Conservation (phyloP, 2,888 invertebrate species). For the Papilio gigon region DNA sequence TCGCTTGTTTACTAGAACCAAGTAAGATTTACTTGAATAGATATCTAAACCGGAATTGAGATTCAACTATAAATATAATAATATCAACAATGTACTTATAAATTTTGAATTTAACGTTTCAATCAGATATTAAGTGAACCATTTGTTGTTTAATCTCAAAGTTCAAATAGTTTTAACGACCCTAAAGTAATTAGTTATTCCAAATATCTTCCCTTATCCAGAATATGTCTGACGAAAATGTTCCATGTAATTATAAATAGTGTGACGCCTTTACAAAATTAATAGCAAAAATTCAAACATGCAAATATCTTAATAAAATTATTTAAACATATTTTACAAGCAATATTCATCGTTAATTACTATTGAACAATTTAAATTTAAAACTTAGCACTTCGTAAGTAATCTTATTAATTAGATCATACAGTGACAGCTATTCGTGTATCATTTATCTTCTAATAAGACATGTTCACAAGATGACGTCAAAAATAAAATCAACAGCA, state of each 20-base stretch:
- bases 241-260: not conserved
- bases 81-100: not conserved
- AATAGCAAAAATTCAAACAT: not conserved
- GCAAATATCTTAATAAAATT: not conserved
- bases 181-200: no score
- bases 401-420: no score
- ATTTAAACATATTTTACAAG: no score
- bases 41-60: not conserved
- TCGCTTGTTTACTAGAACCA: constrained; percentile 6
- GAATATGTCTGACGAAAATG: not conserved
- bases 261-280: not conserved
- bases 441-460: constrained; percentile 8
- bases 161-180: no score
- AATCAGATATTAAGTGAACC: no score
- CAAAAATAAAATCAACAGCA: constrained; percentile 40
- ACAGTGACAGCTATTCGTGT: not conserved
- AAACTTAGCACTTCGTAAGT: no score
- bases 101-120: no score
- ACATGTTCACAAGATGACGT: constrained; percentile 39
- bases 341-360: no score
- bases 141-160: no score
- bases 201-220: not conserved
- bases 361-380: no score
- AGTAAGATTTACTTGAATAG: constrained; percentile 23
- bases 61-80: not conserved